Evolutionary conservation across 2,888 invertebrate species (phyloP), one percentile per base, ranked within the genome.

Genomic region (Beris chalybata): DNA sequence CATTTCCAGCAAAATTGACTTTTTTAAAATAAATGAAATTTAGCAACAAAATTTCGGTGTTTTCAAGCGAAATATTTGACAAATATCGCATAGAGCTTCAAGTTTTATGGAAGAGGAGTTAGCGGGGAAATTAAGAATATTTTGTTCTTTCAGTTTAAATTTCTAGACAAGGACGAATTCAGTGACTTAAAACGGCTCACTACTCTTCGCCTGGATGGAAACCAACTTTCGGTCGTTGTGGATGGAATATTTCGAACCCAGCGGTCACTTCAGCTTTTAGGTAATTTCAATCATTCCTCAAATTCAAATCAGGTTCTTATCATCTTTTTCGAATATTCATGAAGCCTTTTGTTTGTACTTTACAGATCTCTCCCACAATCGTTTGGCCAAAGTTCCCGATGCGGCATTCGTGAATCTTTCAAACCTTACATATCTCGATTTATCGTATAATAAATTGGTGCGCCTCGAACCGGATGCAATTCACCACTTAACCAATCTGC

Each of bases 401-500:
- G 85, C 86, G 71, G 89, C 92, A 58, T 90, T 93, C 76, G 82
- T 85, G 71, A 91, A 91, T 80, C 83, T 90, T 70, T 86, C 88
- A 58, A 85, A 85, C 67, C 83, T 92, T 66, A 82, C 83, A 68
- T 86, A 88, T 72, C 81, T 93, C 71, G 91, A 92, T 78, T 84
- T 93, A 67, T 87, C 90, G 71, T 87, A 88, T 77, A 92, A 92
- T 77, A 89, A 89, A 79, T 83, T 92, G 71, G 86, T 87, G 73
- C 83, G 85, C 61, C 83, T 90, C 69, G 89, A 90, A 75, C 84
- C 86, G 6, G 85, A 87, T 70, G 76, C 79, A 7, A 77, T 81
- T 61, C 73, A 77, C 32, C 75, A 76, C 54, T 70, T 81, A 64
- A 72, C 70, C 73, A 85, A 85, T 52, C 79, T 91, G 65, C 84